Base-by-base conservation (phyloP, 1,140 invertebrate species). In the Magallana gigas region DNA sequence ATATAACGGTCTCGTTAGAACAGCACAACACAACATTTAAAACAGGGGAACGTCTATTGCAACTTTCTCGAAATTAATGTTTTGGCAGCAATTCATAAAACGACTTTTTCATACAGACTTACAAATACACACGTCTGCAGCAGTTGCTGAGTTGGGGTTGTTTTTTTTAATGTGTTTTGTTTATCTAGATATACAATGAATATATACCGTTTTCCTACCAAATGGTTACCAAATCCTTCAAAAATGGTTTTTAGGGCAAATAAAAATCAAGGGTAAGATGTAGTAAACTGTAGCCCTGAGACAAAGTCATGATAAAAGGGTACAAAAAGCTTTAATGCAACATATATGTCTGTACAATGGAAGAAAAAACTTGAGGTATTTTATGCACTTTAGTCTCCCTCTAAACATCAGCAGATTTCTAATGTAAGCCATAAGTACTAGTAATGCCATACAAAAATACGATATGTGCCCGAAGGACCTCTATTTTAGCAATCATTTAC, bases 1-100 rank as follows among this genome's bases (percentile, higher is more conserved):
- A 76, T 29, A 76, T 76, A 76, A 76, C 68, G 36, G 68, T 76
- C 68, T 76, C 68, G 68, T 76, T 76, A 76, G 68, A 76, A 76
- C 68, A 76, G 68, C 68, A 76, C 68, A 76, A 12, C 68, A 76
- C 68, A 76, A 76, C 68, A 76, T 23, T 29, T 29, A 76, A 48
- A 76, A 76, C 23, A 29, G 68, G 68, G 68, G 23, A 76, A 29
- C 68, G 23, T 76, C 68, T 76, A 76, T 76, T 76, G 68, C 68
- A 76, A 76, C 68, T 76, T 76, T 29, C 68, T 76, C 23, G 23
- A 62, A 12, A 48, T 48, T 48, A 76, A 76, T 29, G 36, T 76
- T 76, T 76, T 76, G 68, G 68, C 68, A 76, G 68, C 68, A 76
- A 76, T 76, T 76, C 68, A 76, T 36, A 23, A 76, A 29, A 71